phyloP scores from a whole-genome alignment of 2,113 vertebrate species.

The Thamnaconus septentrionalis region DNA sequence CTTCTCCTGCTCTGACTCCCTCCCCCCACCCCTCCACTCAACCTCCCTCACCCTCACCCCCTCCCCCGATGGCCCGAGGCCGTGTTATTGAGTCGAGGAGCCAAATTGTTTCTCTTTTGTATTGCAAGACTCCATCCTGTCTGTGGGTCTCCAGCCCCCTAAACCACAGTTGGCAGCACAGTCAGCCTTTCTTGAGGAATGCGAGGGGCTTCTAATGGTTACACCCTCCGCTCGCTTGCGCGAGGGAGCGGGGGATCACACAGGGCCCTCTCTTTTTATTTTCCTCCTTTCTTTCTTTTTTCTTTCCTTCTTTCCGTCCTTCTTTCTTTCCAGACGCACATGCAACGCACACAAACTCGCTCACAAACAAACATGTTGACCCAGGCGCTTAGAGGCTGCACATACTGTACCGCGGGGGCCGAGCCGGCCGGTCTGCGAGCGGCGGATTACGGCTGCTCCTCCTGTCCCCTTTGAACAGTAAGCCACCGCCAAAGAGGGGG shows the following conservation, averaged over 20 bases:
- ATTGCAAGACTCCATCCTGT: conserved; percentile 82
- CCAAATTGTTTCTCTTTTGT: conserved; percentile 81
- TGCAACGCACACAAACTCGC: conserved; percentile 31
- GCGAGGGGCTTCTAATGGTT: conserved; percentile 74
- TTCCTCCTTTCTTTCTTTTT: conserved; percentile 27
- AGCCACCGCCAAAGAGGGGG: conserved; percentile 52
- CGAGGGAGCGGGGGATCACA: conserved; percentile 35
- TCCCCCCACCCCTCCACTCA: conserved; percentile 41
- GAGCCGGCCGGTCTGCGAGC: conserved; percentile 52
- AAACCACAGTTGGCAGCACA: conserved; percentile 79
- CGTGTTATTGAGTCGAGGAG: conserved; percentile 74
- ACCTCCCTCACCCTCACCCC: conserved; percentile 33
- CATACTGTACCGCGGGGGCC: conserved; percentile 17
- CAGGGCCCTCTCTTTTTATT: conserved; percentile 48
- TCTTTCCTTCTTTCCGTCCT: conserved; percentile 7
- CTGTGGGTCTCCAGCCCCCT: conserved; percentile 80
- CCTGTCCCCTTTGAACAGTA: conserved; percentile 52
- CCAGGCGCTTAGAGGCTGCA: conserved; percentile 19
- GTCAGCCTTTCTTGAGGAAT: conserved; percentile 74
- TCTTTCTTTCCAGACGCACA: conserved; percentile 10
- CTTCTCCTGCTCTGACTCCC: conserved; percentile 45
- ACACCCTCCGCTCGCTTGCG: conserved; percentile 61
- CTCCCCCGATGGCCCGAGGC: conserved; percentile 58
- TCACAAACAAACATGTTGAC: conserved; percentile 60
- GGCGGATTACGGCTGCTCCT: conserved; percentile 39